Percentiles rank a stretch among this genome's conserved stretches.
These are phyloP conservation scores for Ypsolopha sequella DNA, from an alignment of 2,888 invertebrate genomes.

Conservation along the genomic window DNA sequence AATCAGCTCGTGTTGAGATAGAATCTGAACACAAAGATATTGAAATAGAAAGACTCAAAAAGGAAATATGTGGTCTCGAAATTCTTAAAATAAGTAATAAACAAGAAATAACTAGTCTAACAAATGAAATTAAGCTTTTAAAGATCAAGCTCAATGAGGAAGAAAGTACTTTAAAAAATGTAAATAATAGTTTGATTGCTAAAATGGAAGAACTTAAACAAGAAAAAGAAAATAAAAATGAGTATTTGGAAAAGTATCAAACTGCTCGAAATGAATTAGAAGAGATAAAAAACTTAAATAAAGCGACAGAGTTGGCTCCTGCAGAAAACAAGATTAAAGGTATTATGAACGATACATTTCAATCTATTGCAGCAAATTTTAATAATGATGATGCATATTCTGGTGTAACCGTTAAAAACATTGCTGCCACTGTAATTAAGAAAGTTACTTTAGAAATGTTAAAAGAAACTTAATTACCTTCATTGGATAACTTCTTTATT, in stretches of 20 bases:
- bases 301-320: not conserved
- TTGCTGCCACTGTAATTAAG: constrained; percentile 43
- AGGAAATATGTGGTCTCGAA: constrained; percentile 22
- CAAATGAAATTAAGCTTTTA: constrained; percentile 20
- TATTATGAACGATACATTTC: constrained; percentile 55
- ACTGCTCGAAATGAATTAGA: constrained; percentile 15
- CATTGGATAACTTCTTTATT: no score
- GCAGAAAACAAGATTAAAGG: constrained; percentile 26
- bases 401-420: constrained; percentile 38
- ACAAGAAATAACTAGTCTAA: constrained; percentile 21
- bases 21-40: constrained; percentile 3
- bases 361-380: constrained; percentile 40
- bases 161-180: not conserved
- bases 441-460: constrained; percentile 41
- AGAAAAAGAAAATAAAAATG: constrained; percentile 18
- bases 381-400: constrained; percentile 34
- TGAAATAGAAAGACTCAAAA: constrained; percentile 13
- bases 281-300: constrained; percentile 11
- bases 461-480: constrained; percentile 12
- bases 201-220: constrained; percentile 24
- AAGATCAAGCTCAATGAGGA: not conserved
- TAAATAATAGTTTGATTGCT: not conserved
- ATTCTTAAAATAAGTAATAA: constrained; percentile 22
- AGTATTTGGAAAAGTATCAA: constrained; percentile 8
- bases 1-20: not conserved